phyloP scores from a whole-genome alignment of 1,140 invertebrate species.

The Pomacea maculata region DNA sequence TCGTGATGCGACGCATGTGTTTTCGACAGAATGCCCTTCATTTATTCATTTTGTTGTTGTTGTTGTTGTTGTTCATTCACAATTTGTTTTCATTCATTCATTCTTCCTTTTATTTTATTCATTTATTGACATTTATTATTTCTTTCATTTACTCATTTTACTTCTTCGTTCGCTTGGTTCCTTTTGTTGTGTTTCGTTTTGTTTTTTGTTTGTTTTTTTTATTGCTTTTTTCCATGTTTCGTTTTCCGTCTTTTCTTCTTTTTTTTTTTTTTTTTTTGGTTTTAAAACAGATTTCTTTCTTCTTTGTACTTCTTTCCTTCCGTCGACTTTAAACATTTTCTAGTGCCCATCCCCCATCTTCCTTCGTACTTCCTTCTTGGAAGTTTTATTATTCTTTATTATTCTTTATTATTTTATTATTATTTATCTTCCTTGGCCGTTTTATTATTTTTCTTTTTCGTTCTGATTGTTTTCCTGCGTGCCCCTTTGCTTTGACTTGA shows the following conservation, averaged over 20 bases:
- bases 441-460: not conserved
- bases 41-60: too few species aligned
- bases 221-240: not conserved
- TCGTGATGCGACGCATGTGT: too few species aligned
- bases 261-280: not conserved
- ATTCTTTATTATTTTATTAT: not conserved
- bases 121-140: not conserved
- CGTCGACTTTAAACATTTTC: not conserved
- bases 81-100: too few species aligned
- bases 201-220: not conserved
- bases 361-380: not conserved
- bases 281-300: not conserved
- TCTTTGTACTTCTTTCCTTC: not conserved
- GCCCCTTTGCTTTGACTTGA: not conserved
- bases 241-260: not conserved
- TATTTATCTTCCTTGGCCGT: not conserved
- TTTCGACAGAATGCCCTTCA: too few species aligned
- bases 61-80: too few species aligned
- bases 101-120: too few species aligned
- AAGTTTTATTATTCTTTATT: not conserved
- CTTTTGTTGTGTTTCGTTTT: not conserved
- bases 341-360: not conserved
- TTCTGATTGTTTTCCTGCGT: not conserved
- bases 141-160: not conserved
- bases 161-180: not conserved